Evolutionary conservation across 1,140 invertebrate genomes (phyloP).

Genomic region (Aricia agestis): DNA sequence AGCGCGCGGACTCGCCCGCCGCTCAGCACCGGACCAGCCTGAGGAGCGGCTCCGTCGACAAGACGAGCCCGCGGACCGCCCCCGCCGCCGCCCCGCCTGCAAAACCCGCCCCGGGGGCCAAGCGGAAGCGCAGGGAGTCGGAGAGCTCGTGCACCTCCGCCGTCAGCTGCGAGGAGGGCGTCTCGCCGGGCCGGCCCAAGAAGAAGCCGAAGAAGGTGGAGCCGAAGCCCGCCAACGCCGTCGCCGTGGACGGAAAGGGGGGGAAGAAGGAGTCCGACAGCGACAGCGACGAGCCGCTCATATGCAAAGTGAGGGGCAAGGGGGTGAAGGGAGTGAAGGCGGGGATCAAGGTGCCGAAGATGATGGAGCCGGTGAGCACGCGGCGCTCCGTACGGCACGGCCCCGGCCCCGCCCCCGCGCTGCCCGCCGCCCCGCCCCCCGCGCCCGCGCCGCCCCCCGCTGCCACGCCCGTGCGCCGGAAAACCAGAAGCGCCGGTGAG

Average conservation of each 20-base stretch:
- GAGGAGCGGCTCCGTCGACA: constrained; percentile 60
- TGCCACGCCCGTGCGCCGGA: constrained; percentile 62
- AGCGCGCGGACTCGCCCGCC: constrained; percentile 71
- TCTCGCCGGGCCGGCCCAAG: constrained; percentile 52
- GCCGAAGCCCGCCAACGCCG: constrained; percentile 33
- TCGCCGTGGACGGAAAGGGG: constrained; percentile 40
- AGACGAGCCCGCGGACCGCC: constrained; percentile 53
- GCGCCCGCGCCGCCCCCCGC: constrained; percentile 29
- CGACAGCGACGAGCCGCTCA: constrained; percentile 87
- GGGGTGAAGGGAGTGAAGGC: constrained; percentile 38
- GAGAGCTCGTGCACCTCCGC: constrained; percentile 82
- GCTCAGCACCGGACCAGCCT: constrained; percentile 54
- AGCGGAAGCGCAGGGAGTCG: constrained; percentile 86
- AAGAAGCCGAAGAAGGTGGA: constrained; percentile 55
- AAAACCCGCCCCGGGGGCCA: constrained; percentile 57
- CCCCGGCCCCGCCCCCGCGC: constrained; percentile 23
- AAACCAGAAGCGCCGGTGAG: constrained; percentile 81
- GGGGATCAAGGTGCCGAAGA: constrained; percentile 36
- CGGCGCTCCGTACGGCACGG: constrained; percentile 62
- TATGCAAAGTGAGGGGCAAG: constrained; percentile 81
- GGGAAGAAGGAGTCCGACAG: constrained; percentile 80
- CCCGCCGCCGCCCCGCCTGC: constrained; percentile 34
- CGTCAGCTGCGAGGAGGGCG: constrained; percentile 78
- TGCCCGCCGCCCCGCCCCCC: constrained; percentile 35
- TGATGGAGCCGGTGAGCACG: constrained; percentile 58